Evolutionary conservation across 2,888 invertebrate species (phyloP).

Genomic region (Melinaea marsaeus): DNA sequence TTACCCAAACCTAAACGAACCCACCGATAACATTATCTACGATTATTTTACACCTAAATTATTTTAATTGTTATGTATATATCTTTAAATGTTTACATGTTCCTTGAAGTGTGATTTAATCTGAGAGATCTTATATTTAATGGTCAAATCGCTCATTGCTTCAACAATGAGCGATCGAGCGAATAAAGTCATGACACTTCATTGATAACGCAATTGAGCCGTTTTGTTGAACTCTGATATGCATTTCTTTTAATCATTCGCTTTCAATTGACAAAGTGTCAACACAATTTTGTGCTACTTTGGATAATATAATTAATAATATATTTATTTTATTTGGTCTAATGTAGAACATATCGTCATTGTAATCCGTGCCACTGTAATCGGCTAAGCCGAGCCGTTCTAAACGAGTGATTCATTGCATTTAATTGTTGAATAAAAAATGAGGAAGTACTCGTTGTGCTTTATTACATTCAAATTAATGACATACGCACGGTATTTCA

Average conservation of each 20-base stretch:
- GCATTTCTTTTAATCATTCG: background rate
- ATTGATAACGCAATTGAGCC: conserved; percentile 55
- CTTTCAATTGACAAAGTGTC: background rate
- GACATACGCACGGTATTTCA: background rate
- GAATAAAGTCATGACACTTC: conserved; percentile 57
- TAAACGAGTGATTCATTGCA: conserved; percentile 25
- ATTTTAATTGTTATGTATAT: background rate
- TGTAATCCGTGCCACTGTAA: conserved; percentile 14
- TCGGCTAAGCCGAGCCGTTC: conserved; percentile 21
- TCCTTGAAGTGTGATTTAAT: too few relatives aligned
- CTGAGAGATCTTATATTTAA: too few relatives aligned
- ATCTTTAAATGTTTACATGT: background rate
- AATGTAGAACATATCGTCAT: background rate
- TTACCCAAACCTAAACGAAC: conserved; percentile 57
- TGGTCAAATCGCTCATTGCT: too few relatives aligned
- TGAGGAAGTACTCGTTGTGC: conserved; percentile 24
- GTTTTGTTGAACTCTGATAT: conserved; percentile 33
- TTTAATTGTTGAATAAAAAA: conserved; percentile 27
- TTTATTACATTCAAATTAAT: conserved; percentile 10
- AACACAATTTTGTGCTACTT: background rate
- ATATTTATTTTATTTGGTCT: background rate
- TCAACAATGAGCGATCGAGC: conserved; percentile 27
- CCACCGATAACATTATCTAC: conserved; percentile 20
- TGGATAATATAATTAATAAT: too few relatives aligned
- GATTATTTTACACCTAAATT: conserved; percentile 9